Percentiles rank a stretch among this genome's conserved stretches.
phyloP scores from a whole-genome alignment of 2,888 invertebrate genomes.

The Drosophila acutilabella region DNA sequence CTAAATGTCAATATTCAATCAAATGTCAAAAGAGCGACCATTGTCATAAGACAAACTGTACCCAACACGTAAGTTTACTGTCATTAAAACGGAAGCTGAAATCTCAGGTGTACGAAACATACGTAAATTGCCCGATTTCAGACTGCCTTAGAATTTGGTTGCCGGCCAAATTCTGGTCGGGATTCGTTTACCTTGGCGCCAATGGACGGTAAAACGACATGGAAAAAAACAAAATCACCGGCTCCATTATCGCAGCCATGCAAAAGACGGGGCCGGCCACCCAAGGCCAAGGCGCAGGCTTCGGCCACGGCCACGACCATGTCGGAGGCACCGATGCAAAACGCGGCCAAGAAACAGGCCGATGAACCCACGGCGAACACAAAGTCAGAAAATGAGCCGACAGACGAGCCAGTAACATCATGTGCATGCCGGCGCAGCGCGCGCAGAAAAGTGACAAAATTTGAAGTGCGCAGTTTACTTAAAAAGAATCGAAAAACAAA shows the following conservation, averaged over 20 bases:
- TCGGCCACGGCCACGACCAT: no score
- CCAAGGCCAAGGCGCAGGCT: slow-evolving; percentile 5
- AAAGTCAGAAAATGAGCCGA: background rate
- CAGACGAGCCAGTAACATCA: slow-evolving; percentile 6
- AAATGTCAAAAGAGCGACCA: slow-evolving; percentile 5
- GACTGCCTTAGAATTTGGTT: slow-evolving; percentile 8
- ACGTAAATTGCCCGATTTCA: slow-evolving; percentile 1
- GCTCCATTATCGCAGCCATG: background rate
- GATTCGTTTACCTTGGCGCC: slow-evolving; percentile 27
- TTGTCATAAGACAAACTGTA: background rate
- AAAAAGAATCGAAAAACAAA: slow-evolving; percentile 80
- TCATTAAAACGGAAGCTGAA: no score
- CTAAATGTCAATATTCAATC: slow-evolving; percentile 8
- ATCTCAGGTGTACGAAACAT: background rate
- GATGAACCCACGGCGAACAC: background rate
- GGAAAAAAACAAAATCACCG: background rate
- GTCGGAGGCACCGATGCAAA: no score
- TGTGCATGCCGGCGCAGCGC: slow-evolving; percentile 82
- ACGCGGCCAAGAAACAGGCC: background rate
- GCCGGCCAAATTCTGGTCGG: slow-evolving; percentile 4
- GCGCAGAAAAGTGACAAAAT: slow-evolving; percentile 82
- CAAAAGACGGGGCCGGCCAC: slow-evolving; percentile 22
- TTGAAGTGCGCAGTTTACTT: slow-evolving; percentile 82
- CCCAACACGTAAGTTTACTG: slow-evolving; percentile 8
- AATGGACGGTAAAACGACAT: slow-evolving; percentile 26